Base-by-base conservation (phyloP, 2,113 vertebrate genomes). In the Chloebia gouldiae region DNA sequence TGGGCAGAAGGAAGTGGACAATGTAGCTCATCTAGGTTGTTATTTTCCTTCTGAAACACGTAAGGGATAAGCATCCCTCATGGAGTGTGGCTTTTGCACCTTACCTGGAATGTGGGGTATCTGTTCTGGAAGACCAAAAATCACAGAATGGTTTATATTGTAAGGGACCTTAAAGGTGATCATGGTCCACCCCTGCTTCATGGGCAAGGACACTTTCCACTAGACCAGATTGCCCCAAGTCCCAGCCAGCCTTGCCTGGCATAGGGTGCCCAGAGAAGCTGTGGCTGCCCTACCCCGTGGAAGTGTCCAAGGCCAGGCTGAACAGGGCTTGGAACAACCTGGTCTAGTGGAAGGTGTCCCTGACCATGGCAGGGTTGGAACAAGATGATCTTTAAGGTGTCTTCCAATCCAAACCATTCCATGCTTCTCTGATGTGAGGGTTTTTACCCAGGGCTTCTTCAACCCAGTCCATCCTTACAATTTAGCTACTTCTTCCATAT, bases 181-280 rank as follows among this genome's bases (percentile, higher is more conserved):
- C 4, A 9, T 5, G 9, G 39, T 71, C 24, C n/a, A 20, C 2
- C 3, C 15, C 8, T 3, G 0, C 12, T 39, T 69, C 40, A n/a
- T 54, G n/a, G n/a, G 15, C 47, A 78, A 45, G 28, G 39, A n/a
- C 28, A 21, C 19, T 23, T 61, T 53, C 19, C 47, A 39, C 28
- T 45, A 54, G 19, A 45, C 47, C 8, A 24, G 28, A 7, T 11
- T 86, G 19, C 21, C 60, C 33, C 39, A 47, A n/a, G 47, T 27
- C n/a, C 23, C 1, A 1, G 45, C 22, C 64, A 69, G 1, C 39
- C 73, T 69, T 23, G 18, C 39, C 64, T 53, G 35, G 37, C 18
- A 57, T 68, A 65, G 22, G 42, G 15, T 65, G 59, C 17, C 25
- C 42, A 50, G 59, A 23, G 37, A 13, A 72, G 31, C 14, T 72